Evolutionary conservation across 2,113 vertebrate species (phyloP).

Genomic region (Coryphaenoides rupestris): DNA sequence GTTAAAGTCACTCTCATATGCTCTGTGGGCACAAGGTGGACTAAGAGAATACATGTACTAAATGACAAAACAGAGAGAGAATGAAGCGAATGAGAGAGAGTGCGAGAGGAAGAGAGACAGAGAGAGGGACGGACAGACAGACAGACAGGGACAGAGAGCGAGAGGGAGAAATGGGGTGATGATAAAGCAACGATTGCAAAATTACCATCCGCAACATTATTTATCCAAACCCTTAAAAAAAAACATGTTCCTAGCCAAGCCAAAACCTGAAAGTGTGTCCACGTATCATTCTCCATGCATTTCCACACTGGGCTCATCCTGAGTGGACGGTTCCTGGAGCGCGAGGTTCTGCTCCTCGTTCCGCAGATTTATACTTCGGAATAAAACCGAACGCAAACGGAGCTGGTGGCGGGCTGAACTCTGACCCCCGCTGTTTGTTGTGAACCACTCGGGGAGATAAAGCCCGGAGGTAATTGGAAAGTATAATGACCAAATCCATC

Average conservation of each 20-base stretch:
- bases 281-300: neutral
- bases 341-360: neutral
- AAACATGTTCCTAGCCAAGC: neutral
- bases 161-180: neutral
- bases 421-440: conserved; percentile 32
- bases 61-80: neutral
- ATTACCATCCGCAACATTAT: no score
- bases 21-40: neutral
- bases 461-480: conserved; percentile 42
- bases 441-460: conserved; percentile 64
- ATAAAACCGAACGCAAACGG: conserved; percentile 16
- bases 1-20: conserved; percentile 23
- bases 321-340: neutral
- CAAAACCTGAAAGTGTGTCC: neutral
- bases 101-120: no score
- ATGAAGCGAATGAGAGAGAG: no score
- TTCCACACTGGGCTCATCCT: neutral
- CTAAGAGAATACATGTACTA: neutral
- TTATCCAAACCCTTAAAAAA: no score
- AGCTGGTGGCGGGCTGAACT: neutral
- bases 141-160: no score
- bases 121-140: no score
- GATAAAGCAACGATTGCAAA: no score
- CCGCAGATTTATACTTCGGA: neutral
- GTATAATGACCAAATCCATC: conserved; percentile 62